phyloP scores from a whole-genome alignment of 2,113 vertebrate species.

The Spermophilus dauricus region DNA sequence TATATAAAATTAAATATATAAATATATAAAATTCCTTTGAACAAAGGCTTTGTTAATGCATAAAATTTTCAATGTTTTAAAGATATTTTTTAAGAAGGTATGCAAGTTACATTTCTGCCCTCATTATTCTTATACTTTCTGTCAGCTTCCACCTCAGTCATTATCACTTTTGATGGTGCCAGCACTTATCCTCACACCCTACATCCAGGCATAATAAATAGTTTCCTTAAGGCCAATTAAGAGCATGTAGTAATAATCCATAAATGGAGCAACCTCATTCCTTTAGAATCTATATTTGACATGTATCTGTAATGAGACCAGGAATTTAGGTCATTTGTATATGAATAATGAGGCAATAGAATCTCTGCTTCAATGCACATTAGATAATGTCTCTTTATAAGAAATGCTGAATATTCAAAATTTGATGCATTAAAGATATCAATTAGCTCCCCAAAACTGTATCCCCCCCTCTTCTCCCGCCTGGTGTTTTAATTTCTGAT shows the following conservation, averaged over 20 bases:
- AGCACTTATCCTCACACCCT: not conserved
- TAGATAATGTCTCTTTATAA: not conserved
- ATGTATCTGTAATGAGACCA: rapidly evolving
- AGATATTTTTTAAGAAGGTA: not conserved
- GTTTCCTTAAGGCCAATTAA: conserved; percentile 22
- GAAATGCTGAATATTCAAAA: conserved; percentile 33
- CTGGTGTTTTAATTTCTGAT: not conserved
- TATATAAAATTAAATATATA: not conserved
- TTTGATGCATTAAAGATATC: not conserved
- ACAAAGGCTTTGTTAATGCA: not conserved
- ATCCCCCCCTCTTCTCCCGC: not conserved
- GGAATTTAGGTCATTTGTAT: not conserved
- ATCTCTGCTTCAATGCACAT: not conserved
- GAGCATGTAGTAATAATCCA: not conserved
- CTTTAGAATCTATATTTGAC: conserved; percentile 48
- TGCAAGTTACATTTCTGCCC: not conserved
- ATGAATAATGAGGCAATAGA: not conserved
- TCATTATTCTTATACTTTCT: not conserved
- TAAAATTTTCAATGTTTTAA: not conserved
- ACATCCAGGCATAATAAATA: not conserved
- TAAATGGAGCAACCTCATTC: conserved; percentile 43
- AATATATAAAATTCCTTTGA: not conserved
- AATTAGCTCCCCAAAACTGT: not conserved
- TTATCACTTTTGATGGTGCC: not conserved
- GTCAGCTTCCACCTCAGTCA: not conserved